Base-by-base conservation (phyloP, 2,888 invertebrate species). In the Drosophila lacicola region DNA sequence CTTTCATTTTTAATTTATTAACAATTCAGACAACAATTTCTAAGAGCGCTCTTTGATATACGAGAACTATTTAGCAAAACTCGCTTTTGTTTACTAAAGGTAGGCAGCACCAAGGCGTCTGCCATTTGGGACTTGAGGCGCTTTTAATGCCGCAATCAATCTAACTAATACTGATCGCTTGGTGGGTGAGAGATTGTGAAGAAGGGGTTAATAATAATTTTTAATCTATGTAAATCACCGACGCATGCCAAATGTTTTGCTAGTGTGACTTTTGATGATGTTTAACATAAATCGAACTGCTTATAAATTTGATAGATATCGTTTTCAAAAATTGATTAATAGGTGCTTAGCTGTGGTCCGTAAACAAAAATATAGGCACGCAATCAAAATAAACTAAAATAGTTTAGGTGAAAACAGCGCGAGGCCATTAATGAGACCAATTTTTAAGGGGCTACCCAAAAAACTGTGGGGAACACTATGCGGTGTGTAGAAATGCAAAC, bases 281-380 rank as follows among this genome's bases (percentile, higher is more conserved):
- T 73, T 73, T 79, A 81, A 81, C 89, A 89, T 89, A 74, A 89
- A 88, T 89, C 89, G 89, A 84, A 78, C 66, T 72, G 89, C 60
- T 88, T 84, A 84, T 78, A 71, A 70, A 82, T 67, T 75, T 89
- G 89, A 83, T 87, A 75, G 88, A 87, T 89, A 88, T 84, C 71
- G 75, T 75, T 75, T 82, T 67, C 51, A 44, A 46, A 60, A 75
- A 70, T 87, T 84, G 89, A 84, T 84, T 84, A 84, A 84, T 84
- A 88, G 81, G 81, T 50, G 60, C 58, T 80, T 55, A 61, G 70
- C 51, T 11, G 19, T 51, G 46, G 36, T 34, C 21, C 29, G 67
- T 80, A 61, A 70, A 76, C 65, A 64, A 51, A 62, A 58, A 42
- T 4, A 37, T 54, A 74, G 54, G 10, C 55, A 55, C 55, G 55